Evolutionary conservation across 2,888 invertebrate genomes (phyloP).

Genomic region (Oscheius onirici): DNA sequence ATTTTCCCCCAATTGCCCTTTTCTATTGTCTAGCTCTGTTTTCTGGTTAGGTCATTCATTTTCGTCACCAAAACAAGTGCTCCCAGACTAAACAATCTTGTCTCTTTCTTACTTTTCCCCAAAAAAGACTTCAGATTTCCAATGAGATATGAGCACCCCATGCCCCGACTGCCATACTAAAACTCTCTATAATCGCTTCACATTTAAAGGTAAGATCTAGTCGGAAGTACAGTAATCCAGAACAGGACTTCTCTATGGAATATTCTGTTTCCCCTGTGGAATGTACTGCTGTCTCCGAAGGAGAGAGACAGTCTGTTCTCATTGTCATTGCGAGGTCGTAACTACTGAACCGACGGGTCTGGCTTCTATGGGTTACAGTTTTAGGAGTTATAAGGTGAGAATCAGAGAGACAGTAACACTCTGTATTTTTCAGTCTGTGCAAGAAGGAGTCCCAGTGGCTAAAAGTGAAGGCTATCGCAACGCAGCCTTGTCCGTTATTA

Average conservation of each 20-base stretch:
- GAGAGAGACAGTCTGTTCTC: conserved; percentile 49
- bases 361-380: conserved; percentile 23
- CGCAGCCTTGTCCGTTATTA: conserved; percentile 18
- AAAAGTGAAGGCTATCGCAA: conserved; percentile 22
- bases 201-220: conserved; percentile 42
- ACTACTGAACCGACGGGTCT: conserved; percentile 14
- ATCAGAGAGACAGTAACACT: neutral
- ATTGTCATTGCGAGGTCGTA: conserved; percentile 58
- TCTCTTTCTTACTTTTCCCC: neutral
- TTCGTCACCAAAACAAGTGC: neutral
- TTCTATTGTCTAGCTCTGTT: neutral
- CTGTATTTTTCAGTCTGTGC: conserved; percentile 1
- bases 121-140: neutral
- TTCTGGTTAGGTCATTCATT: neutral
- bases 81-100: neutral
- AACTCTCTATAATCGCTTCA: conserved; percentile 43
- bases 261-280: conserved; percentile 68
- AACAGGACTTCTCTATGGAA: conserved; percentile 49
- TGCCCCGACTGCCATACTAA: conserved; percentile 49
- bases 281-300: conserved; percentile 61
- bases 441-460: conserved; percentile 4
- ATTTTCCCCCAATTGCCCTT: too few relatives aligned
- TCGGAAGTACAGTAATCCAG: too few relatives aligned
- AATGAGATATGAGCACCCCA: conserved; percentile 3
- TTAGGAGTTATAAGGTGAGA: conserved; percentile 7